Base-by-base conservation (phyloP, 2,797 vertebrate species). In the Catharus ustulatus region DNA sequence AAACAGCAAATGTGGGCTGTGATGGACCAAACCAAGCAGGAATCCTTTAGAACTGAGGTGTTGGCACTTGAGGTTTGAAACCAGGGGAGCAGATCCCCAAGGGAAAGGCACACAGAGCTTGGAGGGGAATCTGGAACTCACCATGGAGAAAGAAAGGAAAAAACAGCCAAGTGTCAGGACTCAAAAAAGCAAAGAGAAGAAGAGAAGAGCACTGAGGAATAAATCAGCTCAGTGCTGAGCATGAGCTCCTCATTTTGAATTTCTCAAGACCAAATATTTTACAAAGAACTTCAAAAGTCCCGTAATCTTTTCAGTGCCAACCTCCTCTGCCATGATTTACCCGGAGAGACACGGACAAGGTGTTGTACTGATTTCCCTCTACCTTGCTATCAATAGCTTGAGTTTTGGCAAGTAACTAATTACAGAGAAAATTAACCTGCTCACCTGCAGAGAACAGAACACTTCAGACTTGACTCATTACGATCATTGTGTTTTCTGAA, bases 401-500 rank as follows among this genome's bases (percentile, higher is more conserved):
- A 75, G 42, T 58, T 89, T 76, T 67, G 74, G 74, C 77, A 96
- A 96, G 95, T 94, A 96, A 79, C 77, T 96, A 90, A 96, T 92
- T 96, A 77, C 6, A 42, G 58, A 94, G 89, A 89, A 95, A 96
- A 97, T 97, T 95, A 97, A 94, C 77, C 79, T 93, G 43, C 83
- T 88, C 89, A 94, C 74, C 80, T 93, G 87, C 93, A 30, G 54
- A 83, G 89, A 97, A 40, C n/a, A 79, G 67, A 91, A n/a, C 52
- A 77, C 54, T 94, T 80, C 88, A 90, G 84, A 83, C 89, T 74
- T 93, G 90, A 81, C 54, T 97, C 89, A 96, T 90, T 96, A 91
- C 45, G 5, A 89, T 85, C 69, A 74, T 82, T 8, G 12, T 85
- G 55, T 34, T 96, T 95, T 92, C 81, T 82, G 83, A 73, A 87